Evolutionary conservation across 2,113 vertebrate species (phyloP), one percentile per base, ranked within the genome.

Genomic region (Epinephelus lanceolatus): DNA sequence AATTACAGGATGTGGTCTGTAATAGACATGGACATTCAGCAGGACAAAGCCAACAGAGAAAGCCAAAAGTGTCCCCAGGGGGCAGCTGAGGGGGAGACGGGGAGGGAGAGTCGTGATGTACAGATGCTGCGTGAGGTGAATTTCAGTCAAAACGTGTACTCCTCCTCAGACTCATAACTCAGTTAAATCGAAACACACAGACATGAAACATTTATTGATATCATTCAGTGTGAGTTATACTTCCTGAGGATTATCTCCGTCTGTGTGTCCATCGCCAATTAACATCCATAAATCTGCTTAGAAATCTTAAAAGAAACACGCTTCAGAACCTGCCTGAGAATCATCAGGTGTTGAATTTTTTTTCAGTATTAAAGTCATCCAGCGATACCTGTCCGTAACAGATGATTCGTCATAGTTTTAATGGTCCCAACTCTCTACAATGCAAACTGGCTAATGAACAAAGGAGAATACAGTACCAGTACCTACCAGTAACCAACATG

Each of bases 11-110:
- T 53, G 27, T 14, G 18, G 49, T 53, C 6, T 33, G 49, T 53
- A 53, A 53, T 37, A n/a, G 25, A 53, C 51, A 68, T 11, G 19
- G 52, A 71, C 69, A 40, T 56, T 56, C 30, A 56, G 51, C 30
- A 53, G 27, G 49, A 52, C 66, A 72, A 25, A 21, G 71, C 18
- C 71, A 45, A 12, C n/a, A 27, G 21, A 66, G 63, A 72, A 25
- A 21, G 71, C 18, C 71, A 45, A 25, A 59, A 49, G 11, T 13
- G 1, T 60, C 40, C 40, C 17, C 15, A 6, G 37, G 55, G 40
- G 40, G 42, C 17, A 17, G 55, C 2, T 25, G n/a, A 25, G 13
- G n/a, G 40, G 4, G 42, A 45, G 42, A 12, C 11, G 3, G 8
- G 8, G 11, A 37, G 15, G 27, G 15, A 40, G 18, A 67, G 65